These are phyloP conservation scores for Drosophila mojavensis DNA, from an alignment of 1,140 invertebrate species.

Conservation along the genomic window DNA sequence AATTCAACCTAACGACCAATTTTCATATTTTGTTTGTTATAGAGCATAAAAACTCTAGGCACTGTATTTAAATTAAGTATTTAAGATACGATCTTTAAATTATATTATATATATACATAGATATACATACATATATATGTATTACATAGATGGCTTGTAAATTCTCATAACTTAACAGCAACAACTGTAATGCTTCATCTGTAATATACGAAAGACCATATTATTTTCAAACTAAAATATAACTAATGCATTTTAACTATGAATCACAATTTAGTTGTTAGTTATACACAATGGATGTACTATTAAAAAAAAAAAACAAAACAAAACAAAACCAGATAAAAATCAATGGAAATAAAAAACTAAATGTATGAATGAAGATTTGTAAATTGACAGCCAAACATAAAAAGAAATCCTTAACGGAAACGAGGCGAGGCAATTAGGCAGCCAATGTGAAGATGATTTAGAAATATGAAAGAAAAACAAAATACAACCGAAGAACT, in stretches of 20 bases:
- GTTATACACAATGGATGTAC: constrained; percentile 48
- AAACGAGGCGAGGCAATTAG: neutral
- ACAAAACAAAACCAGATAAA: too few relatives aligned
- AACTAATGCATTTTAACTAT: constrained; percentile 70
- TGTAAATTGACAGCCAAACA: constrained; percentile 63
- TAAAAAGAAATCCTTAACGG: neutral
- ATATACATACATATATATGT: constrained; percentile 18
- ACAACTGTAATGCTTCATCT: constrained; percentile 71
- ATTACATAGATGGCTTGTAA: constrained; percentile 68
- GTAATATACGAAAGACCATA: constrained; percentile 70
- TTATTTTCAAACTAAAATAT: constrained; percentile 59
- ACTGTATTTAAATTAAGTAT: constrained; percentile 46
- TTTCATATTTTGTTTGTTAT: constrained; percentile 68
- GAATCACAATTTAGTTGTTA: constrained; percentile 52
- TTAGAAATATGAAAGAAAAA: neutral
- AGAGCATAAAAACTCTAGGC: constrained; percentile 37
- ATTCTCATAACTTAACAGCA: constrained; percentile 64
- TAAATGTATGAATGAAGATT: constrained; percentile 35
- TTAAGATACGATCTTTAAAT: constrained; percentile 41
- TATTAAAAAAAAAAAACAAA: constrained; percentile 2
- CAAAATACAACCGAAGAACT: constrained; percentile 25
- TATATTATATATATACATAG: neutral
- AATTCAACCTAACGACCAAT: constrained; percentile 73
- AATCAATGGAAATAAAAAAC: constrained; percentile 29
- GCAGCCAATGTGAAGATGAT: constrained; percentile 22